phyloP scores from a whole-genome alignment of 2,888 invertebrate species.

The Embidobia sp. region DNA sequence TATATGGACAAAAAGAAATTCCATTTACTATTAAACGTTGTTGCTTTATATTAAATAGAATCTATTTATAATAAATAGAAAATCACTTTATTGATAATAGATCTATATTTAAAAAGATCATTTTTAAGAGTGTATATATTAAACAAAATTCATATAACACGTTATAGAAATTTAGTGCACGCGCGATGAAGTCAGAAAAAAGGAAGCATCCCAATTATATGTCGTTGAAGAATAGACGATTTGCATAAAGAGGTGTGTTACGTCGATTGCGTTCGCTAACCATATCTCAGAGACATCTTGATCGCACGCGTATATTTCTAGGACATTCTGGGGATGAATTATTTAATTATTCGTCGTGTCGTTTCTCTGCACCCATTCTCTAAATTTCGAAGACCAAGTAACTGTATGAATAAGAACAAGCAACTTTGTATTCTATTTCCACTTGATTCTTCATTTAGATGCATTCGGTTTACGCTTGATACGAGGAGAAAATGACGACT shows the following conservation, averaged over 20 bases:
- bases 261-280: conserved; percentile 15
- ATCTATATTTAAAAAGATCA: too few relatives aligned
- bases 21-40: too few relatives aligned
- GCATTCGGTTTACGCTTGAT: too few relatives aligned
- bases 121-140: too few relatives aligned
- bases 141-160: too few relatives aligned
- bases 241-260: conserved; percentile 42
- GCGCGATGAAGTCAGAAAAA: conserved; percentile 18
- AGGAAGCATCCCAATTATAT: conserved; percentile 21
- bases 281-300: conserved; percentile 19
- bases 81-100: too few relatives aligned
- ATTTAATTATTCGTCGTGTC: conserved; percentile 28
- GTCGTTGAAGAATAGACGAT: conserved; percentile 8
- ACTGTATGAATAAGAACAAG: neutral
- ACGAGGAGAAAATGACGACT: too few relatives aligned
- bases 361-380: too few relatives aligned
- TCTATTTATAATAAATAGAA: too few relatives aligned
- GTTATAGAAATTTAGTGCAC: too few relatives aligned
- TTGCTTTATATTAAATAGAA: too few relatives aligned
- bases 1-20: too few relatives aligned
- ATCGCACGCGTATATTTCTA: conserved; percentile 10
- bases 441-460: neutral
- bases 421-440: conserved; percentile 5
- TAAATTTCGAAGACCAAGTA: neutral
- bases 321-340: conserved; percentile 33